Conservation (phyloP, 2,888 invertebrate species). For the Hoplodrina ambigua region DNA sequence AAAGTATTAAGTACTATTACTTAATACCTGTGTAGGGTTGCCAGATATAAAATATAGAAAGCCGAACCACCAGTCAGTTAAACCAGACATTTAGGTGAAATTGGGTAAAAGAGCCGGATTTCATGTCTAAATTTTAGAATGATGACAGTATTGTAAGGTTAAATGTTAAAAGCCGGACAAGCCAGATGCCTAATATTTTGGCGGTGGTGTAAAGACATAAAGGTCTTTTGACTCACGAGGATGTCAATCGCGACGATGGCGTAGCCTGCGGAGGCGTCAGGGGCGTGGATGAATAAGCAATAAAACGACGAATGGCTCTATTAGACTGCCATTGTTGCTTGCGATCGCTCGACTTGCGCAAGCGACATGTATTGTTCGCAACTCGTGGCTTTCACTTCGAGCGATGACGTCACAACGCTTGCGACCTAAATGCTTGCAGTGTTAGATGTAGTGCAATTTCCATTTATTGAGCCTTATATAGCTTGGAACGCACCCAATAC, state of each 20-base stretch:
- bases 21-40: too few species aligned
- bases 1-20: too few species aligned
- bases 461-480: constrained; percentile 80
- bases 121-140: too few species aligned
- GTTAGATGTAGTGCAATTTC: constrained; percentile 83
- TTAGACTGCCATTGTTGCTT: constrained; percentile 88
- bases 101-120: too few species aligned
- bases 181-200: background rate
- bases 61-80: too few species aligned
- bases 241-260: constrained; percentile 83
- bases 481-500: constrained; percentile 71
- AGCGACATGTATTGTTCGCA: constrained; percentile 87
- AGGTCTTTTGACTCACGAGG: constrained; percentile 75
- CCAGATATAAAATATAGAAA: too few species aligned
- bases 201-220: constrained; percentile 59
- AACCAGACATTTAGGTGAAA: too few species aligned
- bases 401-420: constrained; percentile 81
- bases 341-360: constrained; percentile 86
- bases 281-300: constrained; percentile 90
- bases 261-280: constrained; percentile 84
- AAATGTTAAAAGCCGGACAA: too few species aligned
- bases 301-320: constrained; percentile 89
- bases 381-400: constrained; percentile 84
- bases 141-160: too few species aligned
- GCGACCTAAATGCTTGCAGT: constrained; percentile 83